Evolutionary conservation across 2,797 vertebrate species (phyloP).

Genomic region (Avahi laniger): DNA sequence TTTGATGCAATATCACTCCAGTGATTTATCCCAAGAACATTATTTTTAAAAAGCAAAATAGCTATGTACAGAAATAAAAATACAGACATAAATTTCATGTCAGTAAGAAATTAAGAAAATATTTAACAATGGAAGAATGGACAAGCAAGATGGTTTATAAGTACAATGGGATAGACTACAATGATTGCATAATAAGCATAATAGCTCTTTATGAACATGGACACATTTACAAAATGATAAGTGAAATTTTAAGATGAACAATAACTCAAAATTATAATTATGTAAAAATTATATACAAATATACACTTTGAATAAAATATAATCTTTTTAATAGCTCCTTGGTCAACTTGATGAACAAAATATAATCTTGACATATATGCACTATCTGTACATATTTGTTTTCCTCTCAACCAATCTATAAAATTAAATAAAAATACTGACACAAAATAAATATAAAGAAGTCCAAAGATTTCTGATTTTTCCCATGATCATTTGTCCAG

Average conservation of each 20-base stretch:
- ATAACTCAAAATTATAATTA: not conserved
- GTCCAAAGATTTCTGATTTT: not conserved
- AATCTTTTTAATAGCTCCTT: not conserved
- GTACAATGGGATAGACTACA: not conserved
- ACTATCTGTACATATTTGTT: not conserved
- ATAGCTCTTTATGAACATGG: not conserved
- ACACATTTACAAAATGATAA: not conserved
- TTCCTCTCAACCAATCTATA: not conserved
- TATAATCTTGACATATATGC: not conserved
- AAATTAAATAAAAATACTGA: conserved; percentile 27
- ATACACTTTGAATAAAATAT: not conserved
- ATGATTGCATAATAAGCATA: not conserved
- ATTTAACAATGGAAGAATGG: not conserved
- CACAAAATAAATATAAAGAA: not conserved
- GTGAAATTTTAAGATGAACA: conserved; percentile 8
- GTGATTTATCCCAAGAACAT: not conserved
- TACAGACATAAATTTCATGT: not conserved
- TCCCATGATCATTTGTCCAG: not conserved
- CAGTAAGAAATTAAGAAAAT: not conserved
- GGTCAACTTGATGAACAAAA: not conserved
- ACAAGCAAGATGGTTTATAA: not conserved
- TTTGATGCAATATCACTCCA: not conserved
- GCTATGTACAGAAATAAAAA: not conserved
- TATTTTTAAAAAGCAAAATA: conserved; percentile 11
- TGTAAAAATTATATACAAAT: not conserved